Conservation (phyloP, 2,888 invertebrate species). For the Hydriomena furcata region DNA sequence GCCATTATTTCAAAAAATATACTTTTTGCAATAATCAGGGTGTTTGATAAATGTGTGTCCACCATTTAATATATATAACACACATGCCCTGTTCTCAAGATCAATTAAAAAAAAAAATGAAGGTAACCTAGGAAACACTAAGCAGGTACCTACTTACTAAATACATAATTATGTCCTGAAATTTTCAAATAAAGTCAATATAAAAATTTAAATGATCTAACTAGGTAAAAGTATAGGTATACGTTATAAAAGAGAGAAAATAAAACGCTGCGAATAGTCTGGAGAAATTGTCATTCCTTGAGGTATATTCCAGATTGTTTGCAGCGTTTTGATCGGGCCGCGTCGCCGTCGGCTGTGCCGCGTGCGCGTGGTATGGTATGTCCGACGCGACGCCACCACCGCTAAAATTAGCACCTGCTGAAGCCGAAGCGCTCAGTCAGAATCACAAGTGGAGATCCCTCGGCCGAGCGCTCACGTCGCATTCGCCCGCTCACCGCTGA, state of each 20-base stretch:
- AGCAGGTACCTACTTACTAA: too few species aligned
- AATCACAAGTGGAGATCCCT: constrained; percentile 47
- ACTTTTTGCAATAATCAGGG: background rate
- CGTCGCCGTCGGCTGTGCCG: constrained; percentile 1
- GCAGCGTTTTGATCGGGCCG: background rate
- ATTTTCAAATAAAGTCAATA: too few species aligned
- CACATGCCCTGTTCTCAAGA: too few species aligned
- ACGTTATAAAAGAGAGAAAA: too few species aligned
- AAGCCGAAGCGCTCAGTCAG: constrained; percentile 40
- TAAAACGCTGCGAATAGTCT: background rate
- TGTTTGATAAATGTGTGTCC: too few species aligned
- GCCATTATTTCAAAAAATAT: background rate
- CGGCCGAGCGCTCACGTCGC: constrained; percentile 62
- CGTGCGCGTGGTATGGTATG: constrained; percentile 7
- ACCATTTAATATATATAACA: too few species aligned
- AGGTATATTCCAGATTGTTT: constrained; percentile 4
- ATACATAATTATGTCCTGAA: too few species aligned
- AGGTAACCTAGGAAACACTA: too few species aligned
- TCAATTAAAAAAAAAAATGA: too few species aligned
- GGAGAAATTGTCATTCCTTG: background rate
- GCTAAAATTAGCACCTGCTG: constrained; percentile 40
- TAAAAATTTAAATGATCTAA: too few species aligned
- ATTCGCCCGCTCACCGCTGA: constrained; percentile 32
- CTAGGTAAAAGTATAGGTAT: too few species aligned
- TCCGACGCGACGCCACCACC: constrained; percentile 10